Percentiles rank a stretch among this genome's conserved stretches.
Conservation (phyloP, 2,113 vertebrate genomes). For the Ascaphus truei region DNA sequence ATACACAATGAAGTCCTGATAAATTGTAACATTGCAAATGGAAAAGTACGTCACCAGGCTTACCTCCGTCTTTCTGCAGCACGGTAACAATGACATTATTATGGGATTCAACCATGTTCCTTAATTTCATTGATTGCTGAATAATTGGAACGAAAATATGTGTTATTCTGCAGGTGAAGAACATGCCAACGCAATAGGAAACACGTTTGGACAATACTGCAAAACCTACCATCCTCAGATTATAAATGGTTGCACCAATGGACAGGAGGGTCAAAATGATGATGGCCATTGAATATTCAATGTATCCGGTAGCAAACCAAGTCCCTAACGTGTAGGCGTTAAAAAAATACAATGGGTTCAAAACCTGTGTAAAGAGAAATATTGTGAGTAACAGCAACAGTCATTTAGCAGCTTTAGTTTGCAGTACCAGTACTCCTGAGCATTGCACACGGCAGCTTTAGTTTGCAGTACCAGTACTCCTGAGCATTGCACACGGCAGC, state of each 20-base stretch:
- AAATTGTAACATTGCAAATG: too few relatives aligned
- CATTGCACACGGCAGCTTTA: too few relatives aligned
- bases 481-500: too few relatives aligned
- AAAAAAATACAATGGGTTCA: slow-evolving; percentile 39
- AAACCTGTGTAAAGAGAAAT: slow-evolving; percentile 13
- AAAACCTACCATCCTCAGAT: slow-evolving; percentile 28
- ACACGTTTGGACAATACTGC: too few relatives aligned
- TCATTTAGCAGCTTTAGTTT: too few relatives aligned
- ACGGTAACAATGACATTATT: slow-evolving; percentile 35
- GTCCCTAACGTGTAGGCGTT: slow-evolving; percentile 28
- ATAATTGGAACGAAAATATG: not conserved
- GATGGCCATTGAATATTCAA: slow-evolving; percentile 32
- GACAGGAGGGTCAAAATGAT: slow-evolving; percentile 35
- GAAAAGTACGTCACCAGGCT: too few relatives aligned
- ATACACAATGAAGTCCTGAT: too few relatives aligned
- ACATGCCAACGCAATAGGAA: too few relatives aligned
- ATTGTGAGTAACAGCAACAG: too few relatives aligned
- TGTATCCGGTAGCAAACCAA: slow-evolving; percentile 36
- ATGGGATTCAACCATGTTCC: slow-evolving; percentile 27
- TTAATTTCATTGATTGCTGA: slow-evolving; percentile 38
- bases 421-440: too few relatives aligned
- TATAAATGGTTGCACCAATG: slow-evolving; percentile 22
- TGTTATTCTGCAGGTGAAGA: too few relatives aligned
- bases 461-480: too few relatives aligned
- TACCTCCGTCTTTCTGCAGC: slow-evolving; percentile 31